A percentile compares a stretch with the other conserved stretches of the same genome.
Evolutionary conservation across 2,888 invertebrate genomes (phyloP).

Genomic region (Spatulosminthurus flaviceps): DNA sequence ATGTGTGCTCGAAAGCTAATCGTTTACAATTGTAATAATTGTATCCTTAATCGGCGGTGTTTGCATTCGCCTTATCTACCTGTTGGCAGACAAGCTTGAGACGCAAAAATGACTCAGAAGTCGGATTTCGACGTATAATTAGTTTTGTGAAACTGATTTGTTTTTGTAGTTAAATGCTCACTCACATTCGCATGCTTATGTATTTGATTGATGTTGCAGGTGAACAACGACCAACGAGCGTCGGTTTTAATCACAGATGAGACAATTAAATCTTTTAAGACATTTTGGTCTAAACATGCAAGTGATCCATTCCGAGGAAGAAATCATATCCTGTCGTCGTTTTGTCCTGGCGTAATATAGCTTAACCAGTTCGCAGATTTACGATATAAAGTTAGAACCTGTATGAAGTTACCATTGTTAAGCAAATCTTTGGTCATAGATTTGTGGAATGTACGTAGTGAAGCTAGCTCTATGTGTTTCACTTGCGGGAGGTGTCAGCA

Average conservation of each 20-base stretch:
- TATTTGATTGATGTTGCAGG: no score
- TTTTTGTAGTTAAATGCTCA: no score
- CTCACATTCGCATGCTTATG: no score
- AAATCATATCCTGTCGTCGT: conserved; percentile 79
- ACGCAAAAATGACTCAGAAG: no score
- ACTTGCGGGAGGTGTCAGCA: conserved; percentile 69
- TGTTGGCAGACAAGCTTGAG: no score
- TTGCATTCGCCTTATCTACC: no score
- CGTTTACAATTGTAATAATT: no score
- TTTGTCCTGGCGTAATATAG: conserved; percentile 85
- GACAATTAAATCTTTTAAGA: conserved; percentile 74
- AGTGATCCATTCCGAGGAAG: conserved; percentile 76
- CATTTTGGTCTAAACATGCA: conserved; percentile 77
- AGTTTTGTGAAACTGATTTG: no score
- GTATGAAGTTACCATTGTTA: conserved; percentile 5
- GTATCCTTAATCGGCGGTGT: no score
- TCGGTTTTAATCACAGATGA: conserved; percentile 72
- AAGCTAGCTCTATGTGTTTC: conserved; percentile 83
- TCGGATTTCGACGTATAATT: no score
- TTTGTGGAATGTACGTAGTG: conserved; percentile 86
- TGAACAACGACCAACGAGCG: conserved; percentile 70
- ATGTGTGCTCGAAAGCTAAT: not conserved
- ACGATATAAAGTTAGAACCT: no score
- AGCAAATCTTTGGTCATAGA: conserved; percentile 68
- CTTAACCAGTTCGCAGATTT: not conserved